A percentile compares a stretch with the other conserved stretches of the same genome.
Conservation (phyloP, 2,888 invertebrate species). For the Ramazzottius varieornatus region DNA sequence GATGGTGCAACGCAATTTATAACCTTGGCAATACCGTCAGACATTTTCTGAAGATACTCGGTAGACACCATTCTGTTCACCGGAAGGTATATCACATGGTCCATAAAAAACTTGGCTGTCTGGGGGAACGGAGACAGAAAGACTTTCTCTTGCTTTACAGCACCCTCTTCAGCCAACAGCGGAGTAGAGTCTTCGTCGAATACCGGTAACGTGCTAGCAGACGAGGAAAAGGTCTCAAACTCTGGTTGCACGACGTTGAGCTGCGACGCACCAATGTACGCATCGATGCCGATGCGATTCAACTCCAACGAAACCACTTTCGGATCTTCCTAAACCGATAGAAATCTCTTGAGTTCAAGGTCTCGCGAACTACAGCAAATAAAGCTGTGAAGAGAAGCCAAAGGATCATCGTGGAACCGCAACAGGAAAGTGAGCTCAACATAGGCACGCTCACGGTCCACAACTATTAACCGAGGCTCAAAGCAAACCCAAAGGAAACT, state of each 20-base stretch:
- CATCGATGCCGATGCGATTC: conserved; percentile 20
- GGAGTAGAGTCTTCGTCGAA: background rate
- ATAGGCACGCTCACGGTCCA: no score
- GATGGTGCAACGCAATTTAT: no score
- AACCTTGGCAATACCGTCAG: no score
- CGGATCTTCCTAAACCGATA: conserved; percentile 18
- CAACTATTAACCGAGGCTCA: no score
- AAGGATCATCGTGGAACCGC: no score
- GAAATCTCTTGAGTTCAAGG: no score
- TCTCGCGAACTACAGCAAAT: no score
- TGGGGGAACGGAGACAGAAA: conserved; percentile 15
- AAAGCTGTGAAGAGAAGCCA: no score
- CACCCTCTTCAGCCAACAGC: background rate
- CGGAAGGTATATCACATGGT: conserved; percentile 23
- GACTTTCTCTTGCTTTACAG: background rate
- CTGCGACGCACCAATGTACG: conserved; percentile 22
- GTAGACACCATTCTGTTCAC: conserved; percentile 22
- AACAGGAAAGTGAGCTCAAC: no score
- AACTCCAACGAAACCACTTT: conserved; percentile 16
- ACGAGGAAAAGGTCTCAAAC: background rate
- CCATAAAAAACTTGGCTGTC: conserved; percentile 20
- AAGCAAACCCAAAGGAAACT: no score
- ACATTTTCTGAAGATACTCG: conserved; percentile 17
- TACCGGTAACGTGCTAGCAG: background rate
- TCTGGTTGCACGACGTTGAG: conserved; percentile 20